Base-by-base conservation (phyloP, 2,888 invertebrate genomes). In the Volucella zonaria region DNA sequence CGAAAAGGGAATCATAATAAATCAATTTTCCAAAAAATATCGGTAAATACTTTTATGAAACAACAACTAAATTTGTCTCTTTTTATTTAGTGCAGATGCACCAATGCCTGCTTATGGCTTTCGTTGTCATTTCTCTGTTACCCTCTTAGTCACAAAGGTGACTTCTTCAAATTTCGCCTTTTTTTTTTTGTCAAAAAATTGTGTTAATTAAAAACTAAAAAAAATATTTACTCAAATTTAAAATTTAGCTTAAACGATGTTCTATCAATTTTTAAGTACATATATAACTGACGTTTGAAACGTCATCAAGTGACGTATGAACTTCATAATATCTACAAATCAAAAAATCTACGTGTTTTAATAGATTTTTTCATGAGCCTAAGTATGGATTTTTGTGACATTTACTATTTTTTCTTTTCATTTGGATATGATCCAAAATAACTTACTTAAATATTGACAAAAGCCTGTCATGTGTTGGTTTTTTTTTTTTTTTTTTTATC, bases 21-120 rank as follows among this genome's bases (percentile, higher is more conserved):
- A 86, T 82, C 82, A 70, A 70, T 82, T 78, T 86, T 86, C 49
- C 49, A 78, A 14, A 82, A 75, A 74, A 8, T 82, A 15, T 75
- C 78, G 82, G 82, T 80, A 86, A 82, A 74, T 85, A 83, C 11
- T 23, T 23, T 3, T 3, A 23, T 23, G 23, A 62, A 40, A 18
- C 15, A 12, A 62, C 12, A 54, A 1, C 40, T 18, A 18, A n/a
- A 38, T 3, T 12, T 38, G 6, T 23, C 3, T 8, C 0, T 43
- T 59, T 47, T 18, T 52, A 47, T 47, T 47, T 52, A 43, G 62
- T 31, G 18, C 2, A 15, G n/a, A 31, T 31, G 31, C 31, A 31
- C 31, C 31, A 31, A 6, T 6, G 31, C 31, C 31, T 31, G 4
- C 0, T 31, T 31, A 31, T 31, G 6, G 31, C 4, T 3, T 31